phyloP scores from a whole-genome alignment of 2,797 vertebrate species.

The Synaphobranchus kaupii region DNA sequence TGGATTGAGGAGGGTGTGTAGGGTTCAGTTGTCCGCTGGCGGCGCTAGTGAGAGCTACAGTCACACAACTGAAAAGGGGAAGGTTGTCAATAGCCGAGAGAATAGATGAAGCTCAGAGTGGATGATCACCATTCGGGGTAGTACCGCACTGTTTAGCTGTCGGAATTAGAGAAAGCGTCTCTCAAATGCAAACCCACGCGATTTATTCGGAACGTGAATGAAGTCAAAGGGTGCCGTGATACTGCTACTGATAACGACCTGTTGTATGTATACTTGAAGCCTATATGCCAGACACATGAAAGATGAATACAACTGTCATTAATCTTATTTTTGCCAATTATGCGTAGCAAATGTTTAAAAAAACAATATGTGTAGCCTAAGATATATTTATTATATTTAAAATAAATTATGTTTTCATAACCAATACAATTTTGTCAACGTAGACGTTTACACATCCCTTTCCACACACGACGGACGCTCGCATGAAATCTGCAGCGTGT shows the following conservation, averaged over 20 bases:
- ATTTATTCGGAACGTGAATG: background rate
- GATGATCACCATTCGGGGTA: background rate
- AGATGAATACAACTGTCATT: background rate
- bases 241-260: background rate
- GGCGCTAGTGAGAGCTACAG: constrained; percentile 20
- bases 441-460: too few relatives aligned
- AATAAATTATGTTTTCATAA: too few relatives aligned
- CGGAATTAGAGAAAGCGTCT: background rate
- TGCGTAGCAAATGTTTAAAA: too few relatives aligned
- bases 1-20: constrained; percentile 31
- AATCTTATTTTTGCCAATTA: background rate
- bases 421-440: too few relatives aligned
- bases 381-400: too few relatives aligned
- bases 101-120: background rate
- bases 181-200: background rate
- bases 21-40: constrained; percentile 13
- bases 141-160: background rate
- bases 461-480: too few relatives aligned
- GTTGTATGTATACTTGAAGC: background rate
- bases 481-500: background rate
- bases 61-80: constrained; percentile 19
- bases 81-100: constrained; percentile 23
- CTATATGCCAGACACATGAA: background rate
- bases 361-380: too few relatives aligned
- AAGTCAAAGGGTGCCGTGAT: background rate